phyloP scores from a whole-genome alignment of 1,140 invertebrate species.

The Vollenhovia emeryi region DNA sequence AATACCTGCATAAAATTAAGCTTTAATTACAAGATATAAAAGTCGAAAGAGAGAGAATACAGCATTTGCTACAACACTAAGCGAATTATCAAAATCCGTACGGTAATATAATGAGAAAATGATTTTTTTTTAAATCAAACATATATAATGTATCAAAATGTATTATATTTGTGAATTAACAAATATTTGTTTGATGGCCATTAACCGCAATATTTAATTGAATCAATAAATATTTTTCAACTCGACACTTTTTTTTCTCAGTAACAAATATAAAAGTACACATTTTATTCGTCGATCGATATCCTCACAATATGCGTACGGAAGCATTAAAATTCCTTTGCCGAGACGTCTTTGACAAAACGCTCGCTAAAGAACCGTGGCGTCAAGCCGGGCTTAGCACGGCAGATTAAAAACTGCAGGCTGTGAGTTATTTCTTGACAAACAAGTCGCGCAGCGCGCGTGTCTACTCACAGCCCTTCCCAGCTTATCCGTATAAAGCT shows the following conservation, averaged over 20 bases:
- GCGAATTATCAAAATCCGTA: background rate
- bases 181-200: too few relatives aligned
- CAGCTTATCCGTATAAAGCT: conserved; percentile 53
- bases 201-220: too few relatives aligned
- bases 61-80: background rate
- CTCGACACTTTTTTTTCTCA: too few relatives aligned
- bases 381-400: conserved; percentile 15
- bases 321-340: conserved; percentile 4
- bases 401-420: conserved; percentile 50
- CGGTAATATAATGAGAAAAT: too few relatives aligned
- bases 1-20: too few relatives aligned
- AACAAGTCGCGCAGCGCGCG: conserved; percentile 30
- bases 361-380: background rate
- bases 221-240: too few relatives aligned
- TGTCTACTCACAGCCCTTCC: conserved; percentile 30
- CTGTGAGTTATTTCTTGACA: conserved; percentile 52
- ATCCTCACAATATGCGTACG: background rate
- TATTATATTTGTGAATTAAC: too few relatives aligned
- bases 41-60: background rate
- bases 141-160: too few relatives aligned
- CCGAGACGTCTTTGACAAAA: conserved; percentile 26
- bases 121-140: too few relatives aligned
- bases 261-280: background rate
- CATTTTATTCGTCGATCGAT: background rate
- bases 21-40: background rate